Evolutionary conservation across 2,797 vertebrate species (phyloP).

Genomic region (Oreochromis grahami): DNA sequence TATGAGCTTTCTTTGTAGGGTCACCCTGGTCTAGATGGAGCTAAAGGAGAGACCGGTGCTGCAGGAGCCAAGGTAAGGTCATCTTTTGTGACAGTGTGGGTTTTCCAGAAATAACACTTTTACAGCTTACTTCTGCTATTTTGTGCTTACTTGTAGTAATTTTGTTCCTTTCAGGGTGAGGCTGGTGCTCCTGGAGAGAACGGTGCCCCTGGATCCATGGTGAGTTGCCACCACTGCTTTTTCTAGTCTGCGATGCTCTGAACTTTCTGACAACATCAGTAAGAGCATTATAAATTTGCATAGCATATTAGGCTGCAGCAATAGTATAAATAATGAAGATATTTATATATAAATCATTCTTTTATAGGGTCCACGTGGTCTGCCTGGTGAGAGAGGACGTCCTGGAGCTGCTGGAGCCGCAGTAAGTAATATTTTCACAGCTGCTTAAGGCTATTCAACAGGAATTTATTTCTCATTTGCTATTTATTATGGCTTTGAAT

Average conservation of each 20-base stretch:
- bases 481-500: background rate
- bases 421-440: conserved; percentile 75
- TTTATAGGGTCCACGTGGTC: conserved; percentile 89
- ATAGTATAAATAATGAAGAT: background rate
- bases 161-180: conserved; percentile 81
- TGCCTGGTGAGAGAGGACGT: conserved; percentile 95
- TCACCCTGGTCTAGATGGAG: conserved; percentile 89
- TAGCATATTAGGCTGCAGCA: background rate
- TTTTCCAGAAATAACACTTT: background rate
- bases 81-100: background rate
- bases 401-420: conserved; percentile 88
- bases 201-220: conserved; percentile 91
- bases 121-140: background rate
- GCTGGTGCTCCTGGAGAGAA: conserved; percentile 86
- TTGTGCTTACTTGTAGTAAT: background rate
- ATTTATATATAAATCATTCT: background rate
- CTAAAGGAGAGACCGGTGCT: conserved; percentile 90
- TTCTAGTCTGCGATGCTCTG: background rate
- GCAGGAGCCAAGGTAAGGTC: conserved; percentile 86
- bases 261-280: background rate
- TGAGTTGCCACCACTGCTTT: conserved; percentile 63
- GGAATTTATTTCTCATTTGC: background rate
- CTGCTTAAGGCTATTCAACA: background rate
- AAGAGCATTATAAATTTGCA: background rate
- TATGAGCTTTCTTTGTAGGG: conserved; percentile 74